Conservation (phyloP, 2,113 vertebrate species). For the Thamnophis sirtalis region DNA sequence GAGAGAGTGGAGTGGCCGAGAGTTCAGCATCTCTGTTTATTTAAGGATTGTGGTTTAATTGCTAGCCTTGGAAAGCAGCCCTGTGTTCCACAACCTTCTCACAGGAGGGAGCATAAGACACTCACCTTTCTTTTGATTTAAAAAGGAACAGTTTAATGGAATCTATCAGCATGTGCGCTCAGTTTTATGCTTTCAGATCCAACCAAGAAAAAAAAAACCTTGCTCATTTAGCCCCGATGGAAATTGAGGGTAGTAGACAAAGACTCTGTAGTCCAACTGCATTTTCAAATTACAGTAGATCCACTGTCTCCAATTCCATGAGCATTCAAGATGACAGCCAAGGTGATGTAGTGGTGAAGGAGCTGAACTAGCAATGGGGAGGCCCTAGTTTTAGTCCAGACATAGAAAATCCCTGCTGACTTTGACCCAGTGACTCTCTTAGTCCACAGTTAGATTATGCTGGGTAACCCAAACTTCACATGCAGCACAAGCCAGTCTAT, state of each 20-base stretch:
- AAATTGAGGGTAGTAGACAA: background rate
- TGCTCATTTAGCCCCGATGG: background rate
- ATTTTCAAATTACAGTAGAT: background rate
- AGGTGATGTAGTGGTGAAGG: background rate
- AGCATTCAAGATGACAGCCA: background rate
- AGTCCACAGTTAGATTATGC: background rate
- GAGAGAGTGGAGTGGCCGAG: background rate
- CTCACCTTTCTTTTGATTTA: background rate
- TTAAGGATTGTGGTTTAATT: slow-evolving; percentile 1
- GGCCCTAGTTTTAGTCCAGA: background rate
- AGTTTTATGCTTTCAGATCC: background rate
- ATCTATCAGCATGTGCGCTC: background rate
- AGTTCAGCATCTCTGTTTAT: background rate
- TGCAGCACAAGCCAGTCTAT: background rate
- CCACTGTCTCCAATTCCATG: background rate
- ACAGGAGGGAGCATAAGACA: background rate
- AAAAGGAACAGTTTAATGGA: background rate
- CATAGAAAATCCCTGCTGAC: background rate
- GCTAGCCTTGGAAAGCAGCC: background rate
- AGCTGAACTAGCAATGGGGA: background rate
- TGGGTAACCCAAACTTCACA: background rate
- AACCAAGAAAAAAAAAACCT: background rate
- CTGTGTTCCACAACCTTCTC: background rate
- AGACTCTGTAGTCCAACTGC: background rate
- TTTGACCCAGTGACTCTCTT: background rate